These are phyloP conservation scores for Lampropteryx suffumata DNA, from an alignment of 2,888 invertebrate species.

Conservation along the genomic window DNA sequence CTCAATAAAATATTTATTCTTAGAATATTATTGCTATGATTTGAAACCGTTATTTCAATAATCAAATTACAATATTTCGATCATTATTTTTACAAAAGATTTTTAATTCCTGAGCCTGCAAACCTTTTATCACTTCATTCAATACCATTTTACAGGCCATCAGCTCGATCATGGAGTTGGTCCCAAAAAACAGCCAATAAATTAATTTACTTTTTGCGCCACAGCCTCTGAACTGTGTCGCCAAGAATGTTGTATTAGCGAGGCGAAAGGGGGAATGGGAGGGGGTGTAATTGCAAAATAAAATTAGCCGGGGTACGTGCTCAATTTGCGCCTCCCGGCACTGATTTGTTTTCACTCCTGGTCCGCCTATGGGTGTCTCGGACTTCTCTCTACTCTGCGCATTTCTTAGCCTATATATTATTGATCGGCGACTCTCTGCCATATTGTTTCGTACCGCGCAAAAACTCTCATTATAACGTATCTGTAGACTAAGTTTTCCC, in stretches of 20 bases:
- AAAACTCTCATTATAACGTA: constrained; percentile 16
- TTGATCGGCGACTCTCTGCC: constrained; percentile 68
- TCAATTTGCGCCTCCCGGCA: constrained; percentile 81
- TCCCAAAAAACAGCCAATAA: constrained; percentile 30
- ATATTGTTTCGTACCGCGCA: constrained; percentile 56
- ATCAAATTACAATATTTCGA: too few relatives aligned
- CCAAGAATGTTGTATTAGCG: constrained; percentile 79
- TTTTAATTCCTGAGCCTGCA: neutral
- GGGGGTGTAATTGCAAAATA: constrained; percentile 83
- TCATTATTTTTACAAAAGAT: neutral
- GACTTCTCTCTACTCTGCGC: constrained; percentile 57
- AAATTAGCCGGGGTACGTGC: constrained; percentile 83
- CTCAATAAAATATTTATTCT: too few relatives aligned
- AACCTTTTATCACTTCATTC: constrained; percentile 5
- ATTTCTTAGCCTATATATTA: constrained; percentile 79
- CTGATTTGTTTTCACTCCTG: constrained; percentile 80
- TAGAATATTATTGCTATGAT: too few relatives aligned
- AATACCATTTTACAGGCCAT: constrained; percentile 13
- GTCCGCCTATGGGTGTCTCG: constrained; percentile 54
- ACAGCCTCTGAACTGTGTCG: constrained; percentile 63
- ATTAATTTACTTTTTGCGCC: constrained; percentile 38
- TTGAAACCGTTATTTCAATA: too few relatives aligned
- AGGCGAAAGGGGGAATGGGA: constrained; percentile 42
- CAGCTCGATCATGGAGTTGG: constrained; percentile 21
- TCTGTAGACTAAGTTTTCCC: neutral